These are phyloP conservation scores for Eudemis profundana DNA, from an alignment of 2,888 invertebrate genomes.

Conservation along the genomic window DNA sequence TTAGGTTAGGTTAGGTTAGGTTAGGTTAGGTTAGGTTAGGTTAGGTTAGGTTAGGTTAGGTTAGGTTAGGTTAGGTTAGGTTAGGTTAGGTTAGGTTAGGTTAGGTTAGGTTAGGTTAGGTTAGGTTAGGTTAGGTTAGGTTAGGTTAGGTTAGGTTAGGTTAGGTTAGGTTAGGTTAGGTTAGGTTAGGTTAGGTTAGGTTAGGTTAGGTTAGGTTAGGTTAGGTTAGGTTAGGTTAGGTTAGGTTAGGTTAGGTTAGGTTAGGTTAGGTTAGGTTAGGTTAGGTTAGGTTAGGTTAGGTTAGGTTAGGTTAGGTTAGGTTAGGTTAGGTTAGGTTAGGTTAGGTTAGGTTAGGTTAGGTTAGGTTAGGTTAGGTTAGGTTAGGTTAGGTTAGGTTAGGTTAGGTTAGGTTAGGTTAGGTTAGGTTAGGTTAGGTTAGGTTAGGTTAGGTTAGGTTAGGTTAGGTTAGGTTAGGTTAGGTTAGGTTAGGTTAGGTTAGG, in stretches of 20 bases:
- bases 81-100: constrained; percentile 18
- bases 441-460: too few species aligned
- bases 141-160: constrained; percentile 18
- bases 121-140: constrained; percentile 18
- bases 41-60: constrained; percentile 18
- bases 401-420: constrained; percentile 18
- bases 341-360: constrained; percentile 18
- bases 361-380: constrained; percentile 18
- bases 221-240: constrained; percentile 18
- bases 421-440: too few species aligned
- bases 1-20: constrained; percentile 18
- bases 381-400: constrained; percentile 18
- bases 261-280: constrained; percentile 18
- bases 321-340: constrained; percentile 18
- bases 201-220: constrained; percentile 18
- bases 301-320: constrained; percentile 18
- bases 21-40: constrained; percentile 18
- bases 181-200: constrained; percentile 18
- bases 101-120: constrained; percentile 18
- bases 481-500: too few species aligned
- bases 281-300: constrained; percentile 18
- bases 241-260: constrained; percentile 18
- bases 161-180: constrained; percentile 18
- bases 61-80: constrained; percentile 18
- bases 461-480: too few species aligned